phyloP scores from a whole-genome alignment of 1,140 invertebrate genomes.

The Ladona fulva region DNA sequence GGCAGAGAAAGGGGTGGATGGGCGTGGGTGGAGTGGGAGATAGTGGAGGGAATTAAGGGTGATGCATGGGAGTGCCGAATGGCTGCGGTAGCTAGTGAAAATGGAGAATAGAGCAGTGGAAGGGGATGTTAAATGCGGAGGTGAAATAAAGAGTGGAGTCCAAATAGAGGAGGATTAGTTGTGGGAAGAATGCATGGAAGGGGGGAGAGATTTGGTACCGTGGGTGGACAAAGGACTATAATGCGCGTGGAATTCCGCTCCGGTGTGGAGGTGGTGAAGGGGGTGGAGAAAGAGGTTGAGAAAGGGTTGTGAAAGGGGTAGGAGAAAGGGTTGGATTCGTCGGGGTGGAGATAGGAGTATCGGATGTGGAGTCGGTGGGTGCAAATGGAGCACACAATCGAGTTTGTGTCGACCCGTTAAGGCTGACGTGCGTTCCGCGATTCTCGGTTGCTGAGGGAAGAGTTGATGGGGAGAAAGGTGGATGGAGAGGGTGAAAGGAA shows the following conservation, averaged over 20 bases:
- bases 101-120: no score
- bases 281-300: not conserved
- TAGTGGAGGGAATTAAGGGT: not conserved
- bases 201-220: no score
- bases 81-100: not conserved
- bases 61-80: not conserved
- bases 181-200: no score
- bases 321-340: no score
- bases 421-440: not conserved
- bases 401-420: not conserved
- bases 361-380: not conserved
- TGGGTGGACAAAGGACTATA: no score
- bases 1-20: not conserved
- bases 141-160: no score
- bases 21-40: not conserved
- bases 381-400: constrained; percentile 3
- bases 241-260: not conserved
- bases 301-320: not conserved
- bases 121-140: no score
- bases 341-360: not conserved
- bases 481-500: not conserved
- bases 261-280: not conserved
- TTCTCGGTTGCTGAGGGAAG: not conserved
- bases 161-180: no score
- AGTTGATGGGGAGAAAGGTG: not conserved